These are phyloP conservation scores for Hololepta plana DNA, from an alignment of 2,888 invertebrate genomes.

Conservation along the genomic window DNA sequence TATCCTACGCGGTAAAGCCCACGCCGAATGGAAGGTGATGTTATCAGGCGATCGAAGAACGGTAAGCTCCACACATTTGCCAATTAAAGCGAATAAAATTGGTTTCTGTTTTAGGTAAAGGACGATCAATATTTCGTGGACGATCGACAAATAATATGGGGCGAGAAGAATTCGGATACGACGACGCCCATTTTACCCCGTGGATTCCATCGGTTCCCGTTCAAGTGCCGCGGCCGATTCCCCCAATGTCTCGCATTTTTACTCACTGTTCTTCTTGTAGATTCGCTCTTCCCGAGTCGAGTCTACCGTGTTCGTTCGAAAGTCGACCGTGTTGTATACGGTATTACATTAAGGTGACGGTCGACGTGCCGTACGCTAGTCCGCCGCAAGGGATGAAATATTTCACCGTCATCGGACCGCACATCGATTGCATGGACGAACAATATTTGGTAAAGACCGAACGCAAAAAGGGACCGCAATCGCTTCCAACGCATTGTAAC, in stretches of 20 bases:
- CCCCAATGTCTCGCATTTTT: not conserved
- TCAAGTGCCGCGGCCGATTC: no score
- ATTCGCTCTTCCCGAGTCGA: constrained; percentile 53
- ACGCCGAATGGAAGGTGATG: constrained; percentile 60
- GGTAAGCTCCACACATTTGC: constrained; percentile 26
- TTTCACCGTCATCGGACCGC: constrained; percentile 60
- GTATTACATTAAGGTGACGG: constrained; percentile 52
- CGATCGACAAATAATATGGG: constrained; percentile 53
- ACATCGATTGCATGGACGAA: constrained; percentile 66
- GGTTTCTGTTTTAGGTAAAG: constrained; percentile 25
- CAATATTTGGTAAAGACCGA: constrained; percentile 41
- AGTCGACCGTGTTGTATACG: constrained; percentile 53
- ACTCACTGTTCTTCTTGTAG: constrained; percentile 11
- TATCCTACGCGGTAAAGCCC: constrained; percentile 53
- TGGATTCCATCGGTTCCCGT: constrained; percentile 51
- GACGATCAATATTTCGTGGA: constrained; percentile 64
- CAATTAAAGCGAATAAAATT: no score
- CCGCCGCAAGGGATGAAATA: constrained; percentile 66
- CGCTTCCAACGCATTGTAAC: not conserved
- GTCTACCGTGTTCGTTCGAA: constrained; percentile 59
- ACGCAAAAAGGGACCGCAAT: not conserved
- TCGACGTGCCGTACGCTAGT: constrained; percentile 61
- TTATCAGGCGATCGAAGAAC: constrained; percentile 53
- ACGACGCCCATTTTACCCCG: constrained; percentile 48
- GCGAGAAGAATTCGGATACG: constrained; percentile 45